phyloP scores from a whole-genome alignment of 2,888 invertebrate genomes.

The Drosophila subsilvestris region DNA sequence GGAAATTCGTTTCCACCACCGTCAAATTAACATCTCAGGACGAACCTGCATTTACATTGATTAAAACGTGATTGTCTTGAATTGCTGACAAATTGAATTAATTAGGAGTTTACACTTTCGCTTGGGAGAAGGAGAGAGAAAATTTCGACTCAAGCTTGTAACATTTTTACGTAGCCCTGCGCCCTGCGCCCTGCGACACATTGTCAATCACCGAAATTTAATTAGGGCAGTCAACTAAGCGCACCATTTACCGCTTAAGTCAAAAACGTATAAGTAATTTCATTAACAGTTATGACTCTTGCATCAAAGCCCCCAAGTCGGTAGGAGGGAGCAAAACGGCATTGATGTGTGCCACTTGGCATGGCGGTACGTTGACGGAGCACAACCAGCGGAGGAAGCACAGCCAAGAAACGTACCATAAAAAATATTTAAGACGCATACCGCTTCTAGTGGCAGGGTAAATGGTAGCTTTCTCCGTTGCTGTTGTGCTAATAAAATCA shows the following conservation, averaged over 20 bases:
- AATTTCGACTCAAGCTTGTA: conserved; percentile 27
- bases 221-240: conserved; percentile 45
- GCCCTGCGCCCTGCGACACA: conserved; percentile 4
- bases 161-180: not conserved
- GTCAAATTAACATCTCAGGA: not conserved
- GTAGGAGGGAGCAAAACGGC: conserved; percentile 24
- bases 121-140: conserved; percentile 10
- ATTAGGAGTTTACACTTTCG: conserved; percentile 35
- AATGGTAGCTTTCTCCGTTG: conserved; percentile 32
- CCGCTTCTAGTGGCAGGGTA: conserved; percentile 25
- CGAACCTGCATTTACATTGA: not conserved
- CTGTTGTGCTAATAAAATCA: conserved; percentile 75
- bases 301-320: conserved; percentile 18
- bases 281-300: conserved; percentile 51
- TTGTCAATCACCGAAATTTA: conserved; percentile 37
- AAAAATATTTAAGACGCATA: conserved; percentile 52
- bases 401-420: conserved; percentile 23
- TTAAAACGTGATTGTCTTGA: conserved; percentile 12
- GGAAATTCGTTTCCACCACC: not conserved
- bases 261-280: conserved; percentile 51
- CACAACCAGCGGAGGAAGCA: conserved; percentile 3
- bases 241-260: conserved; percentile 35
- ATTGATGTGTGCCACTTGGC: conserved; percentile 50
- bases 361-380: conserved; percentile 29
- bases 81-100: conserved; percentile 38